phyloP scores from a whole-genome alignment of 2,797 vertebrate species.

The Eutrigla gurnardus region DNA sequence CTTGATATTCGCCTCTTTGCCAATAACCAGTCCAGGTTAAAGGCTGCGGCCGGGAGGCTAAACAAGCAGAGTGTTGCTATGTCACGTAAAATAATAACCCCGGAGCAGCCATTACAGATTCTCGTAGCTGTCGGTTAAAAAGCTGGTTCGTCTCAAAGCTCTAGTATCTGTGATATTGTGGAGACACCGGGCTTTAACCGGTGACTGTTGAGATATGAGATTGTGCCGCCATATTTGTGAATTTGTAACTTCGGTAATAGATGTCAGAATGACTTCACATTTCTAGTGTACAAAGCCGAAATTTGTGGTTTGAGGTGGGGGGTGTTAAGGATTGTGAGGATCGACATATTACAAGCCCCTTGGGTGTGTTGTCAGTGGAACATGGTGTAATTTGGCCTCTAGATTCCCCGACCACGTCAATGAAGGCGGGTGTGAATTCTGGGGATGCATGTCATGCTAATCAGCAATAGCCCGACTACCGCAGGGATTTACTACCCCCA shows the following conservation, averaged over 20 bases:
- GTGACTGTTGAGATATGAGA: slow-evolving; percentile 38
- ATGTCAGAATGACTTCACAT: slow-evolving; percentile 3
- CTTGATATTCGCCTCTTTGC: neutral
- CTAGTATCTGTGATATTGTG: slow-evolving; percentile 52
- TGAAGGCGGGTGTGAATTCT: slow-evolving; percentile 73
- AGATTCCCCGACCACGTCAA: slow-evolving; percentile 56
- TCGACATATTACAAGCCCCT: slow-evolving; percentile 42
- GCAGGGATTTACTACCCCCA: slow-evolving; percentile 53
- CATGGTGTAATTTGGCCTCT: slow-evolving; percentile 61
- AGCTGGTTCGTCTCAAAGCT: slow-evolving; percentile 33
- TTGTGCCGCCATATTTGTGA: slow-evolving; percentile 32
- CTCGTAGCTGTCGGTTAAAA: slow-evolving; percentile 22
- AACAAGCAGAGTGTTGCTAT: slow-evolving; percentile 9
- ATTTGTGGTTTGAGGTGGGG: neutral
- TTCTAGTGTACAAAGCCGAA: neutral
- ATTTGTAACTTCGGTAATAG: slow-evolving; percentile 1
- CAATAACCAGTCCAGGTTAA: neutral
- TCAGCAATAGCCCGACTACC: slow-evolving; percentile 47
- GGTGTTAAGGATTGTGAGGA: slow-evolving; percentile 19
- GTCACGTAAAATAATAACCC: slow-evolving; percentile 9
- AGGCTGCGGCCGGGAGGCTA: slow-evolving; percentile 1
- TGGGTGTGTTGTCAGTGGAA: slow-evolving; percentile 62
- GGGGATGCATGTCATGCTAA: slow-evolving; percentile 71
- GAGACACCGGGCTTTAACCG: slow-evolving; percentile 56
- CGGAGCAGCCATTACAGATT: slow-evolving; percentile 16